Evolutionary conservation across 2,797 vertebrate genomes (phyloP), one percentile per base, ranked within the genome.

Genomic region (Danio choprae): DNA sequence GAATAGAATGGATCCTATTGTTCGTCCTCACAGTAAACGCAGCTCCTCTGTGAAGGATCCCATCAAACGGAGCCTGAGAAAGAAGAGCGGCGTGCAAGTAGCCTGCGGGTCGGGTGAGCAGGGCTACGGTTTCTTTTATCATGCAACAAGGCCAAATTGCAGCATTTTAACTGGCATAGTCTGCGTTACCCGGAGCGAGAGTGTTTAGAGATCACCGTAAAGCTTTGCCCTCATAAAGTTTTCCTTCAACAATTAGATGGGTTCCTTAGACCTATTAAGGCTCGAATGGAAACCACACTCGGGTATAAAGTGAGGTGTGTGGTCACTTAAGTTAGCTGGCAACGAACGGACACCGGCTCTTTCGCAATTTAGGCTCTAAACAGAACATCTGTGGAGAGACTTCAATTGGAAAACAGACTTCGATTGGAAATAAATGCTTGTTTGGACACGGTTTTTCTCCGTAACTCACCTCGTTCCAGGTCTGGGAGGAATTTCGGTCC

Each of bases 401-500:
- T 40, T 78, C n/a, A 12, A 59, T 9, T 59, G 36, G 38, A 55
- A 67, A 55, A 43, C 20, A 55, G 51, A 50, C 51, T 65, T 40
- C 22, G 22, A 74, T 36, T 68, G 62, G 46, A 60, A 68, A 60
- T 22, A 53, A 58, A 60, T 68, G 62, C 18, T 43, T n/a, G 18
- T 43, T 53, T 63, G 56, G 77, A 79, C 67, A 46, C 29, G 46
- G 18, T 71, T 72, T 62, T 43, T 10, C 41, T 36, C 20, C 9
- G 58, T 79, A 72, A 55, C 84, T 82, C 44, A 98, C 98, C 98
- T 97, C 97, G 93, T 89, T 99, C 98, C 74, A 99, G 93, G 88
- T 99, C 98, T 6, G 98, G 95, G 62, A 93, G 92, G 89, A 97
- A 99, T 92, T 96, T 96, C 1, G 94, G 91, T 41, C 94, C 89